Evolutionary conservation across 1,140 invertebrate genomes (phyloP).

Genomic region (Teleogryllus occipitalis): DNA sequence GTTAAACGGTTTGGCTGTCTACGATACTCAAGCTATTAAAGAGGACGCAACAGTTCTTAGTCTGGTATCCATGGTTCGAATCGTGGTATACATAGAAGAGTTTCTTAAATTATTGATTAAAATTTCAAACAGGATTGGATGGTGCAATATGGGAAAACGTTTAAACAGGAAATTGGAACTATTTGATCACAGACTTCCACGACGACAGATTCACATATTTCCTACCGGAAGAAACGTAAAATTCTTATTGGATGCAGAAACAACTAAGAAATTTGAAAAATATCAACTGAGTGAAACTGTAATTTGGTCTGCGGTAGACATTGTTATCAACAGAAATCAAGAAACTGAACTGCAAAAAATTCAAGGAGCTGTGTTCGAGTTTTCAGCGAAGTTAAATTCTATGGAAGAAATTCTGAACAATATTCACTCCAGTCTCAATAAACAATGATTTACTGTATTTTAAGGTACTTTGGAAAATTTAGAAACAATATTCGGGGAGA

Average conservation of each 20-base stretch:
- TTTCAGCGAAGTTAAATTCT: not conserved
- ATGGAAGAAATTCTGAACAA: not conserved
- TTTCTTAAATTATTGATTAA: not conserved
- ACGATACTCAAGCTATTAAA: constrained; percentile 65
- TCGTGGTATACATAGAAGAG: constrained; percentile 12
- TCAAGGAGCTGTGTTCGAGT: not conserved
- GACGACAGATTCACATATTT: not conserved
- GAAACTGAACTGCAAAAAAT: not conserved
- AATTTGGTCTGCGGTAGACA: not conserved
- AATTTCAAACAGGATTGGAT: not conserved
- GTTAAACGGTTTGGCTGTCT: constrained; percentile 71
- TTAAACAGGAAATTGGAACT: not conserved
- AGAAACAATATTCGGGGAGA: too few relatives aligned
- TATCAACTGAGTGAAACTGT: not conserved
- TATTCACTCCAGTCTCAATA: not conserved
- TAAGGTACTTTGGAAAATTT: too few relatives aligned
- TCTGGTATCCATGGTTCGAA: constrained; percentile 2
- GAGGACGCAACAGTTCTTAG: constrained; percentile 66
- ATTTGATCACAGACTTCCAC: not conserved
- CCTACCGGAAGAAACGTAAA: not conserved
- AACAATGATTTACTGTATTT: too few relatives aligned
- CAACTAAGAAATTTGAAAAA: not conserved
- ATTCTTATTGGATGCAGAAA: not conserved
- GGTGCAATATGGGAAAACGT: not conserved
- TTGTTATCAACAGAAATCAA: not conserved